Evolutionary conservation across 1,140 invertebrate genomes (phyloP).

Genomic region (Bactericera cockerelli): DNA sequence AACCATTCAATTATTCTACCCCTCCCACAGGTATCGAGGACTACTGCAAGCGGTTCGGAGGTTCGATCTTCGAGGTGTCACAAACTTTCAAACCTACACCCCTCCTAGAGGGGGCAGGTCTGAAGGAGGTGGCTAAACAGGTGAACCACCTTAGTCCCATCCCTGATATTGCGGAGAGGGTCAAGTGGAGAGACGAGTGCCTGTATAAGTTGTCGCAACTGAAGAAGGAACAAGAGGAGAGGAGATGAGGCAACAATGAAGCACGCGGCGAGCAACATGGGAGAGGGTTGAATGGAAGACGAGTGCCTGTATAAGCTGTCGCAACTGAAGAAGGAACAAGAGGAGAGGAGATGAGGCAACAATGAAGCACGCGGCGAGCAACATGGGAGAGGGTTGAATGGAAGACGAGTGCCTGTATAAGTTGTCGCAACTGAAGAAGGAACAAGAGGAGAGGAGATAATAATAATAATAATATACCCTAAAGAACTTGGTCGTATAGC

Average conservation of each 20-base stretch:
- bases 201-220: conserved; percentile 64
- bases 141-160: conserved; percentile 56
- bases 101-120: conserved; percentile 42
- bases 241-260: no score
- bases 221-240: conserved; percentile 45
- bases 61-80: conserved; percentile 61
- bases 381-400: conserved; percentile 62
- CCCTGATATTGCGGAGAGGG: conserved; percentile 51
- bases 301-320: conserved; percentile 63
- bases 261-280: no score
- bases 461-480: no score
- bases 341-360: neutral
- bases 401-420: conserved; percentile 66
- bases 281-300: conserved; percentile 66
- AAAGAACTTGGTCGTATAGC: no score
- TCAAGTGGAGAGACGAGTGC: conserved; percentile 69
- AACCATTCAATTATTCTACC: no score
- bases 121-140: conserved; percentile 35
- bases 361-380: no score
- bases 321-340: conserved; percentile 55
- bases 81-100: conserved; percentile 58
- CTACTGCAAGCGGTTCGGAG: conserved; percentile 57
- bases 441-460: conserved; percentile 27
- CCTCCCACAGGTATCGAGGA: conserved; percentile 40
- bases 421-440: conserved; percentile 63